A percentile compares a stretch with the other conserved stretches of the same genome.
Conservation (phyloP, 2,797 vertebrate species). For the Cephalopachus bancanus region DNA sequence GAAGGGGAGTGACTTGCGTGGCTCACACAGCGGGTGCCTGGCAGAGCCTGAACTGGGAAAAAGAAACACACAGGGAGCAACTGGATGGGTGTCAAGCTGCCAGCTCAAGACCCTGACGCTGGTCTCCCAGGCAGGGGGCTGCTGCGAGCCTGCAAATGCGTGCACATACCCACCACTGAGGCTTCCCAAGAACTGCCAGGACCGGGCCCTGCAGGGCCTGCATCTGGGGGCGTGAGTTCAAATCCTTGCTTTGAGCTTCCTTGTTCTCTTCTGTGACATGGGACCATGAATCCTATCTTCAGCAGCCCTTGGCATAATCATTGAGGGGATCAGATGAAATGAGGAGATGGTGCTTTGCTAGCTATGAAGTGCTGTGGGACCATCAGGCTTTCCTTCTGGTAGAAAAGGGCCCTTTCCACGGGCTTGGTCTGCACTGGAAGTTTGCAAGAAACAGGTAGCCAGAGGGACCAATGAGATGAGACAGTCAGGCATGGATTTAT, state of each 20-base stretch:
- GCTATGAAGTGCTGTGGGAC: not conserved
- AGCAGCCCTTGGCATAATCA: not conserved
- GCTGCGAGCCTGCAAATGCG: fast-evolving
- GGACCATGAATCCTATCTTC: too few relatives aligned
- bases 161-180: not conserved
- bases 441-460: not conserved
- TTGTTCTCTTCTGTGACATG: not conserved
- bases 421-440: not conserved
- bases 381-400: not conserved
- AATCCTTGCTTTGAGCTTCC: not conserved
- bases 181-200: not conserved
- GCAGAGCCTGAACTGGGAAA: not conserved
- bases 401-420: not conserved
- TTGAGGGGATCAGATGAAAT: not conserved
- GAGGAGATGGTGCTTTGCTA: not conserved
- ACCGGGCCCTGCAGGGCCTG: not conserved
- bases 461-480: not conserved
- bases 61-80: not conserved
- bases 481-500: not conserved
- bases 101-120: not conserved
- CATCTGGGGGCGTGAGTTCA: fast-evolving
- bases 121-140: too few relatives aligned
- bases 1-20: not conserved
- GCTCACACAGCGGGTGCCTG: not conserved
- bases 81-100: not conserved